Base-by-base conservation (phyloP, 2,113 vertebrate species). In the Asarcornis scutulata region DNA sequence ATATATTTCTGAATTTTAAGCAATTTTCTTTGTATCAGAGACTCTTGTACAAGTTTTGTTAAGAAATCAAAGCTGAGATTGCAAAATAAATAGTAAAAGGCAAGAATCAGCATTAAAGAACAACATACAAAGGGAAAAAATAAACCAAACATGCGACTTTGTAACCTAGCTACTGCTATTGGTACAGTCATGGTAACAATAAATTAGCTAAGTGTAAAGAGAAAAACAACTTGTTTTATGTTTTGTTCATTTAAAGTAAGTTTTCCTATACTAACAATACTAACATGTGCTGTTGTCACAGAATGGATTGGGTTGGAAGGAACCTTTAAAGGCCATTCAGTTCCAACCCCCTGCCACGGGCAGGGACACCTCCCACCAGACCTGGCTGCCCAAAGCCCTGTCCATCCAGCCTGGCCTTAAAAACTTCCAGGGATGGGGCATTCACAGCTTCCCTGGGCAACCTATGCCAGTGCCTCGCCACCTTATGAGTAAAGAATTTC, bases 1-100 rank as follows among this genome's bases (percentile, higher is more conserved):
- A 89, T 10, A 84, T 10, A 69, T 89, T 93, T 88, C 53, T 94
- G 74, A 95, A 86, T 78, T 88, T 89, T 46, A 92, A 94, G 53
- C 48, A 8, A 36, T 92, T 83, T 90, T 93, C 56, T 87, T 95
- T 73, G 55, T 42, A 82, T 11, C 48, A 7, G 40, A 91, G 53
- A 82, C 22, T 84, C 58, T 83, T 20, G 46, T 25, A 56, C 9
- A 40, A 94, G 63, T 36, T 86, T 90, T 84, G 86, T 52, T 74
- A 50, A 63, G 91, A 78, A 88, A 95, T 71, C 38, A 52, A 90
- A 96, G 66, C 48, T 84, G 11, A 84, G 34, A 82, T 48, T 78
- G 60, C 32, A 11, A 75, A 84, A 69, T 38, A 73, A 91, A 74
- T 18, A 75, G 21, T 36, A 40, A 91, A 92, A 90, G 32, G 53